Conservation (phyloP, 1,140 invertebrate species). For the Teleogryllus occipitalis region DNA sequence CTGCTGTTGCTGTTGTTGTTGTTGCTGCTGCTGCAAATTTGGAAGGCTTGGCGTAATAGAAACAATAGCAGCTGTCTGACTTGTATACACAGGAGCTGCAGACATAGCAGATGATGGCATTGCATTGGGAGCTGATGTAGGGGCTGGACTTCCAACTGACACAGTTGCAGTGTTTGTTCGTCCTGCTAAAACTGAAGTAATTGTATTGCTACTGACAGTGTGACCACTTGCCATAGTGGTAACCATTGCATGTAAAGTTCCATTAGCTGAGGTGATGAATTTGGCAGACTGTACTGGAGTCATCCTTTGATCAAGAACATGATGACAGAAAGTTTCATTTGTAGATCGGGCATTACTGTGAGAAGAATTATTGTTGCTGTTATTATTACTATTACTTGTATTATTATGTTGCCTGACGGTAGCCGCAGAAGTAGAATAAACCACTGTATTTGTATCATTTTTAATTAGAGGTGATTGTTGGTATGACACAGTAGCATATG, state of each 20-base stretch:
- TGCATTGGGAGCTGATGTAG: conserved; percentile 28
- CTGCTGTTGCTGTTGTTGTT: background rate
- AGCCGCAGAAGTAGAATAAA: conserved; percentile 13
- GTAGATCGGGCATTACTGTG: background rate
- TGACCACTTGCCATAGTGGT: conserved; percentile 70
- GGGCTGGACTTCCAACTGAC: conserved; percentile 52
- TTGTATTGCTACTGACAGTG: conserved; percentile 62
- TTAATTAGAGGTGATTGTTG: conserved; percentile 6
- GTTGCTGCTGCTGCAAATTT: background rate
- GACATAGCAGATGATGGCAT: conserved; percentile 29
- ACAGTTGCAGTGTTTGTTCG: conserved; percentile 63
- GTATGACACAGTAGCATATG: conserved; percentile 13
- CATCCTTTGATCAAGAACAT: conserved; percentile 13
- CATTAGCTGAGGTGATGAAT: background rate
- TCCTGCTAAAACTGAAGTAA: conserved; percentile 66
- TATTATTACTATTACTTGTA: background rate
- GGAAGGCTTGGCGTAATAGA: conserved; percentile 19
- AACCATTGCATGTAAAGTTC: conserved; percentile 28
- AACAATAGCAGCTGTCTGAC: conserved; percentile 28
- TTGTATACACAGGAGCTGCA: conserved; percentile 27
- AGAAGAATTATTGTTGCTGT: background rate
- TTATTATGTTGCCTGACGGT: conserved; percentile 8
- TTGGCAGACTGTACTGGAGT: background rate
- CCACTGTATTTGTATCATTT: conserved; percentile 10
- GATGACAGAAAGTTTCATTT: conserved; percentile 10